A percentile compares a stretch with the other conserved stretches of the same genome.
These are phyloP conservation scores for Pitangus sulphuratus DNA, from an alignment of 2,797 vertebrate species.

Conservation along the genomic window DNA sequence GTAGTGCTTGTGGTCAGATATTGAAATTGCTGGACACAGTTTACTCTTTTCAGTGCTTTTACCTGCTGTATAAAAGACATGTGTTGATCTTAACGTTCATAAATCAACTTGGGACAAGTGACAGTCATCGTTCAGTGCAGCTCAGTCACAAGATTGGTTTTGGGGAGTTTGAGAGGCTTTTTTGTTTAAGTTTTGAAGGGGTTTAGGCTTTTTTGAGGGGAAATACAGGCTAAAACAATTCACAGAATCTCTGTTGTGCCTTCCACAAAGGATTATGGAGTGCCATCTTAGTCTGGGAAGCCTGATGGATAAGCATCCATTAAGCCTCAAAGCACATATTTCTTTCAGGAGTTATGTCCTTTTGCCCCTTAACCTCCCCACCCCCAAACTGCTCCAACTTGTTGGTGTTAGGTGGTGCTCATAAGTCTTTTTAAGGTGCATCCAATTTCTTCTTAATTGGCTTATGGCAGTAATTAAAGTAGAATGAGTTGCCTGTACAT, in stretches of 20 bases:
- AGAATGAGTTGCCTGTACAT: background rate
- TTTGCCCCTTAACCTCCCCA: rapidly evolving
- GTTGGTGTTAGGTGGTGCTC: background rate
- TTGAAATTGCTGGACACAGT: background rate
- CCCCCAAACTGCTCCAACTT: background rate
- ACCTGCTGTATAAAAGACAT: background rate
- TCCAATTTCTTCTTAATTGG: background rate
- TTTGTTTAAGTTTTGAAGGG: rapidly evolving
- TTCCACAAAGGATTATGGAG: background rate
- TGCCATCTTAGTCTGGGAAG: background rate
- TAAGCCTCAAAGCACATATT: background rate
- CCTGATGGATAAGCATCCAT: background rate
- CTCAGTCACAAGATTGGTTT: background rate
- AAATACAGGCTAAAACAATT: background rate
- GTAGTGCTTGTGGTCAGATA: background rate
- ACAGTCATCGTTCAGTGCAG: background rate
- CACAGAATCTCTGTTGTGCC: background rate
- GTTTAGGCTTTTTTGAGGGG: background rate
- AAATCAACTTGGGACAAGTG: rapidly evolving
- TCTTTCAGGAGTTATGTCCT: background rate
- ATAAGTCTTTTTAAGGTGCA: background rate
- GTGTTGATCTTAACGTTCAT: background rate
- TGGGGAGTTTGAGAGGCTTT: rapidly evolving
- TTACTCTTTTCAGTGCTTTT: background rate
- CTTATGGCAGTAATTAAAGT: background rate